Percentiles rank a stretch among this genome's conserved stretches.
phyloP scores from a whole-genome alignment of 2,797 vertebrate species.

The Craterocephalus amniculus region DNA sequence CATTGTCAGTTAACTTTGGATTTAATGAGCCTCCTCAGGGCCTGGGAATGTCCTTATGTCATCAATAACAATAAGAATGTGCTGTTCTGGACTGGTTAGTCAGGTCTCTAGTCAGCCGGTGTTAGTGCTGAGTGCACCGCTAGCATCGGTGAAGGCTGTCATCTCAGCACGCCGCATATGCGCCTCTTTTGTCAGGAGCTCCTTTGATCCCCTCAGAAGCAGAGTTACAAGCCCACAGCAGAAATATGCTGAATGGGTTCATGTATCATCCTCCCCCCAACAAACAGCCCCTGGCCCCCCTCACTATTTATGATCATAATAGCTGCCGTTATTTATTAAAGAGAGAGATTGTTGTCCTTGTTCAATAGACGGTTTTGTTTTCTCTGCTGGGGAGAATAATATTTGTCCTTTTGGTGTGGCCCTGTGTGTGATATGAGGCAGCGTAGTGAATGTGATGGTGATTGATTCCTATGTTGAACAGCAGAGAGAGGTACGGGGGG shows the following conservation, averaged over 20 bases:
- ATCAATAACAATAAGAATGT: conserved; percentile 73
- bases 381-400: conserved; percentile 65
- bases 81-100: conserved; percentile 68
- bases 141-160: conserved; percentile 68
- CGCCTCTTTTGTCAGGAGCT: conserved; percentile 74
- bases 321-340: conserved; percentile 74
- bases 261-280: conserved; percentile 66
- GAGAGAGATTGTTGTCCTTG: conserved; percentile 69
- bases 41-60: conserved; percentile 61
- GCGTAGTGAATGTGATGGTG: conserved; percentile 63
- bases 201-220: conserved; percentile 71
- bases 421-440: conserved; percentile 52
- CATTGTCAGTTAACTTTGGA: conserved; percentile 59
- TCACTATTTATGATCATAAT: conserved; percentile 75
- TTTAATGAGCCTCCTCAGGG: conserved; percentile 71
- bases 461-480: conserved; percentile 70
- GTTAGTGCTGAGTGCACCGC: conserved; percentile 74
- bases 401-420: conserved; percentile 62
- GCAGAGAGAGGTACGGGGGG: conserved; percentile 61
- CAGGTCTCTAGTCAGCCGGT: conserved; percentile 64
- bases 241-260: conserved; percentile 77
- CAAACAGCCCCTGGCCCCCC: conserved; percentile 62
- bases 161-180: conserved; percentile 73
- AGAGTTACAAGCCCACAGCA: conserved; percentile 71
- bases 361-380: conserved; percentile 70